phyloP scores from a whole-genome alignment of 2,888 invertebrate species.

The Electrophaes corylata region DNA sequence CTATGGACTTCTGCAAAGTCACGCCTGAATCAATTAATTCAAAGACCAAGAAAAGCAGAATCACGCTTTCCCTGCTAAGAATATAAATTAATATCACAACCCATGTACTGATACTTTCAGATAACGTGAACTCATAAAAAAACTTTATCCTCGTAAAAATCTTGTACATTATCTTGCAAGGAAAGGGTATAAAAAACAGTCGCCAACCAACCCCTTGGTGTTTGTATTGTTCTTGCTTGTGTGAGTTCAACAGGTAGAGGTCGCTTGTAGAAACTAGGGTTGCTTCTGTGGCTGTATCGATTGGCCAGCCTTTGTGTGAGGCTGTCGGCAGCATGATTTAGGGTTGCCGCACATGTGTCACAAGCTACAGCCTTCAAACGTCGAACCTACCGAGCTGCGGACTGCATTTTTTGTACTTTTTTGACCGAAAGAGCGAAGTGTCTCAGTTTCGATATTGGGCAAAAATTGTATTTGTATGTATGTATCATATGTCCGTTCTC shows the following conservation, averaged over 20 bases:
- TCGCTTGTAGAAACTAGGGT: constrained; percentile 17
- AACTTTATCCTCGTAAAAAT: constrained; percentile 26
- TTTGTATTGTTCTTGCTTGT: constrained; percentile 25
- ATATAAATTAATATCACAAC: neutral
- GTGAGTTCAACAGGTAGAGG: constrained; percentile 53
- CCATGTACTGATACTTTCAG: neutral
- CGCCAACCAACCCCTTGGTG: constrained; percentile 14
- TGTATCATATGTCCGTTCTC: too few species aligned
- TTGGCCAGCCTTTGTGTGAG: constrained; percentile 34
- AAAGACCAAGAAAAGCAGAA: too few species aligned
- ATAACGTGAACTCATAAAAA: constrained; percentile 22
- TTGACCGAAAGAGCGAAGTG: too few species aligned
- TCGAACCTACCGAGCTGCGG: too few species aligned
- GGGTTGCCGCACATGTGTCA: too few species aligned
- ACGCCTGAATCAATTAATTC: too few species aligned
- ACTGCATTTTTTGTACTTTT: too few species aligned
- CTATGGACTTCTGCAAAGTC: too few species aligned
- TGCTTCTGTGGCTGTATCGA: constrained; percentile 47
- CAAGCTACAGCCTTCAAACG: too few species aligned
- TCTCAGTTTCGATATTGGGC: too few species aligned
- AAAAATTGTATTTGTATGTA: too few species aligned
- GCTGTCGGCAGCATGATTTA: neutral
- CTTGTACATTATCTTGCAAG: constrained; percentile 15
- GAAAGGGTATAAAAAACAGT: constrained; percentile 18
- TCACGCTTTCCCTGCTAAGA: too few species aligned